Percentiles rank a stretch among this genome's conserved stretches.
Conservation (phyloP, 2,797 vertebrate species). For the Bradypus variegatus region DNA sequence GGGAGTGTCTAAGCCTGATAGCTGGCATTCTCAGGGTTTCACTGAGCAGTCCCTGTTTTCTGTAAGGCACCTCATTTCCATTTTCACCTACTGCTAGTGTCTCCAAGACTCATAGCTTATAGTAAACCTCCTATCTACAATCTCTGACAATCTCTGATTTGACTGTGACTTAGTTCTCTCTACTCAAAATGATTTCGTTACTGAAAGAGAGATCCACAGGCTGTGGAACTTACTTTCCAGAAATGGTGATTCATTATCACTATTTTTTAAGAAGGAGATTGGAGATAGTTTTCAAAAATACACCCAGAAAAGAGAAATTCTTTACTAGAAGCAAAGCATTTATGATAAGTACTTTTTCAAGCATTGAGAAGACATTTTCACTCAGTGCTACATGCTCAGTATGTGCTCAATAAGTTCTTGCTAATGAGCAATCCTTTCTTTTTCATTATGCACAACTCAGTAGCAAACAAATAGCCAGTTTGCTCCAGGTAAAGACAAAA, state of each 20-base stretch:
- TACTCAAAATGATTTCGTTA: not conserved
- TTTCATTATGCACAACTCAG: not conserved
- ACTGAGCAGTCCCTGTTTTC: not conserved
- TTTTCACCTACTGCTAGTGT: not conserved
- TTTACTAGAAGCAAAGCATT: not conserved
- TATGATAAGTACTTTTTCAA: not conserved
- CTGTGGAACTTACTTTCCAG: not conserved
- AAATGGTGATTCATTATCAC: not conserved
- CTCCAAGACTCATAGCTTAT: fast-evolving
- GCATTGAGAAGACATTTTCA: not conserved
- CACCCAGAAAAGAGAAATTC: not conserved
- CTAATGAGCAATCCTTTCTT: not conserved
- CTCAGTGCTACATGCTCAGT: not conserved
- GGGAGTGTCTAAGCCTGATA: not conserved
- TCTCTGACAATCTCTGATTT: not conserved
- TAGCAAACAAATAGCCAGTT: not conserved
- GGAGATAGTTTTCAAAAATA: not conserved
- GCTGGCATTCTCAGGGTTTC: not conserved
- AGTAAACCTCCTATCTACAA: not conserved
- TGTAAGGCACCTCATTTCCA: not conserved
- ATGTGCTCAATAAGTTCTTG: not conserved
- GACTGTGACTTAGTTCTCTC: not conserved
- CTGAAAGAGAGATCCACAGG: not conserved
- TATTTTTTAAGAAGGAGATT: not conserved
- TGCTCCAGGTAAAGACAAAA: not conserved